Percentiles rank a stretch among this genome's conserved stretches.
phyloP scores from a whole-genome alignment of 37 sponge, comb jelly and placozoan species.

The Crambe crambe region DNA sequence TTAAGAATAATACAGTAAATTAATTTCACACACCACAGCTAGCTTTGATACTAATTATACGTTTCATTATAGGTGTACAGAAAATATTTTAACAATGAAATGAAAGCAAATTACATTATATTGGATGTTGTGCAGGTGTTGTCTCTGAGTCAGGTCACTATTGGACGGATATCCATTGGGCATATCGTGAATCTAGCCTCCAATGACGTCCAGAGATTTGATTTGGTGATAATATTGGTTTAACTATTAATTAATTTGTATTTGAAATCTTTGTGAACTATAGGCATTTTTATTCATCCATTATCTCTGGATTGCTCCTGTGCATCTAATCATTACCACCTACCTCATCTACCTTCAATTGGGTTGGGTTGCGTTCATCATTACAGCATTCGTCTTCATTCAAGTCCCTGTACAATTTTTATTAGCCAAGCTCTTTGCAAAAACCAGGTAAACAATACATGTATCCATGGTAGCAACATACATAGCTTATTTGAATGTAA shows the following conservation, averaged over 20 bases:
- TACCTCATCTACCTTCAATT: slow-evolving; percentile 58
- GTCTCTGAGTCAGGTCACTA: slow-evolving; percentile 52
- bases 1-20: too few species aligned
- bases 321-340: slow-evolving; percentile 44
- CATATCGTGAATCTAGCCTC: slow-evolving; percentile 80
- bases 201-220: slow-evolving; percentile 87
- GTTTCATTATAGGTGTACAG: neutral
- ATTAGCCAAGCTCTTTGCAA: slow-evolving; percentile 26
- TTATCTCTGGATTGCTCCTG: slow-evolving; percentile 55
- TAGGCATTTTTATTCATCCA: slow-evolving; percentile 62
- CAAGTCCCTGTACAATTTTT: slow-evolving; percentile 54
- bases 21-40: too few species aligned
- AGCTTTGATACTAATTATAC: neutral
- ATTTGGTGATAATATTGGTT: slow-evolving; percentile 46
- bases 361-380: slow-evolving; percentile 49
- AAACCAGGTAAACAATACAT: neutral
- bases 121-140: slow-evolving; percentile 1
- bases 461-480: neutral
- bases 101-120: too few species aligned
- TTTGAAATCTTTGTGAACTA: too few species aligned
- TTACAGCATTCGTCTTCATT: slow-evolving; percentile 18
- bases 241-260: neutral
- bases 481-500: neutral
- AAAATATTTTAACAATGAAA: too few species aligned
- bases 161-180: slow-evolving; percentile 67